A percentile compares a stretch with the other conserved stretches of the same genome.
phyloP scores from a whole-genome alignment of 2,888 invertebrate species.

The Caenorhabditis sp. region DNA sequence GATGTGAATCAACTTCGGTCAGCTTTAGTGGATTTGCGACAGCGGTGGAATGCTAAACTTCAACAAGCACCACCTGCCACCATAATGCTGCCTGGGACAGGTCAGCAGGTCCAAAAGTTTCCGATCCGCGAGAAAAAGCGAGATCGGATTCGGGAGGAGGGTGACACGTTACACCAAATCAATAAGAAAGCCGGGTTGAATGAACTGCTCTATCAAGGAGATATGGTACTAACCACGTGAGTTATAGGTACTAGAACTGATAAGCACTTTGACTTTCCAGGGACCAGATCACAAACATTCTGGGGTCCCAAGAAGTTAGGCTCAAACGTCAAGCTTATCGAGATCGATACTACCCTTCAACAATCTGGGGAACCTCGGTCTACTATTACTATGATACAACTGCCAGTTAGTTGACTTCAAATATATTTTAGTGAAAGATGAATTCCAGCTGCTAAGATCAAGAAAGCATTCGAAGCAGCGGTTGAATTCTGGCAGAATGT shows the following conservation, averaged over 20 bases:
- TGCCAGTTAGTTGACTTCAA: conserved; percentile 30
- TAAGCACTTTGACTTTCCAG: conserved; percentile 5
- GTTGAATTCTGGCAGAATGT: conserved; percentile 61
- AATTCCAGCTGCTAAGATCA: conserved; percentile 40
- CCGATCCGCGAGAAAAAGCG: conserved; percentile 30
- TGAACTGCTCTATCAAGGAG: conserved; percentile 54
- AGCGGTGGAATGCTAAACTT: conserved; percentile 29
- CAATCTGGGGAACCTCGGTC: conserved; percentile 48
- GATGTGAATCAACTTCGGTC: conserved; percentile 18
- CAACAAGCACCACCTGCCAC: conserved; percentile 28
- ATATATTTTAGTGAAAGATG: not conserved
- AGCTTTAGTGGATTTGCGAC: conserved; percentile 20
- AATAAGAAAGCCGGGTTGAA: conserved; percentile 46
- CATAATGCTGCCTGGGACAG: conserved; percentile 5
- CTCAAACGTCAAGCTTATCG: conserved; percentile 34
- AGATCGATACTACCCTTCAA: conserved; percentile 48
- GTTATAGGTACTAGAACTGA: not conserved
- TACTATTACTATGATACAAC: conserved; percentile 49
- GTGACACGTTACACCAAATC: conserved; percentile 45
- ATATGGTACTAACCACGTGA: conserved; percentile 53
- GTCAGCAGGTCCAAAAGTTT: conserved; percentile 7
- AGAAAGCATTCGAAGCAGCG: conserved; percentile 46
- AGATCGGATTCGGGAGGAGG: conserved; percentile 28
- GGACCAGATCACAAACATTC: conserved; percentile 29
- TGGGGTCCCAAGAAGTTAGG: conserved; percentile 24